Percentiles rank a stretch among this genome's conserved stretches.
phyloP scores from a whole-genome alignment of 2,888 invertebrate genomes.

The Stegana nigrithorax region DNA sequence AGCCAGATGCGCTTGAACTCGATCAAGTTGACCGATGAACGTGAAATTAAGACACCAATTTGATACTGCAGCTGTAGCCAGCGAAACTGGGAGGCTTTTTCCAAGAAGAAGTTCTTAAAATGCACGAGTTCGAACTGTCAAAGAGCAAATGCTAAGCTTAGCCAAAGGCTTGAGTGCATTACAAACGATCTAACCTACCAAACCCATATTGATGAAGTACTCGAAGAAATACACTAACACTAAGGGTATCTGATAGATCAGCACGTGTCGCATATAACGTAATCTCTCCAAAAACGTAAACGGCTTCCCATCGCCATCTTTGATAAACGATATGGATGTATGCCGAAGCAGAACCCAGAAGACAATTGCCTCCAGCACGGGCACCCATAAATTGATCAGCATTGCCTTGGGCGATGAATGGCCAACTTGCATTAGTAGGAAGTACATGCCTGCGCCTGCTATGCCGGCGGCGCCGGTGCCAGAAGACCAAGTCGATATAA shows the following conservation, averaged over 20 bases:
- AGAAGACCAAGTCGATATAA: constrained; percentile 86
- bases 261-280: constrained; percentile 71
- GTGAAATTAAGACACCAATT: constrained; percentile 84
- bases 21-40: constrained; percentile 82
- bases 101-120: constrained; percentile 74
- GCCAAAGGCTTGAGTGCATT: neutral
- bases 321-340: constrained; percentile 59
- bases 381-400: constrained; percentile 79
- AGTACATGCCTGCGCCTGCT: constrained; percentile 82
- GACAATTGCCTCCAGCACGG: constrained; percentile 74
- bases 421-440: constrained; percentile 74
- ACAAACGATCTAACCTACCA: constrained; percentile 71
- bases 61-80: constrained; percentile 88
- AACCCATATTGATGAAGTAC: constrained; percentile 88
- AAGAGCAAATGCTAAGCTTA: neutral
- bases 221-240: constrained; percentile 84
- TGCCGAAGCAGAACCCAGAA: constrained; percentile 69
- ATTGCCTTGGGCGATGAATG: constrained; percentile 74
- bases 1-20: constrained; percentile 78
- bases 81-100: constrained; percentile 77
- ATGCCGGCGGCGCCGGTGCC: constrained; percentile 87
- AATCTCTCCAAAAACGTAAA: constrained; percentile 71
- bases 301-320: constrained; percentile 54
- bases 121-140: constrained; percentile 81
- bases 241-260: constrained; percentile 83